Percentiles rank a stretch among this genome's conserved stretches.
phyloP scores from a whole-genome alignment of 2,113 vertebrate genomes.

The Argyrosomus japonicus region DNA sequence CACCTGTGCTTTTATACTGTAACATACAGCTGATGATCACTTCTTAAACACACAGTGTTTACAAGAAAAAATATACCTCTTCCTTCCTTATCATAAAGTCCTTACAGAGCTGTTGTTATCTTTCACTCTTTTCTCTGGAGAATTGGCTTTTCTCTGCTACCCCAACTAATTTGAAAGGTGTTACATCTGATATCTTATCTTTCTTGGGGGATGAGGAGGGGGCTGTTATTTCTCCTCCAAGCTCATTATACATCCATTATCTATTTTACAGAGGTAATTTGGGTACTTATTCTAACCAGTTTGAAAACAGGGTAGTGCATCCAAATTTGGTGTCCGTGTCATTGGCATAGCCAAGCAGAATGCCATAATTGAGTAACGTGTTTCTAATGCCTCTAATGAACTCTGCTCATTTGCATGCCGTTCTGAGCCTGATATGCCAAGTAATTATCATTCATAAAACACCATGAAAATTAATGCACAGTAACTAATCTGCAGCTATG shows the following conservation, averaged over 20 bases:
- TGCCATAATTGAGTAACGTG: slow-evolving; percentile 67
- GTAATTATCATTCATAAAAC: slow-evolving; percentile 73
- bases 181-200: slow-evolving; percentile 3
- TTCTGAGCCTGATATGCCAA: slow-evolving; percentile 69
- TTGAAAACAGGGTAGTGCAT: slow-evolving; percentile 53
- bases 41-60: neutral
- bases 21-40: neutral
- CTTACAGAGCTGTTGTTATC: neutral
- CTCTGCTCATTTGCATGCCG: slow-evolving; percentile 75
- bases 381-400: slow-evolving; percentile 74
- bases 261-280: slow-evolving; percentile 47
- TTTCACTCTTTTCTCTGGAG: neutral
- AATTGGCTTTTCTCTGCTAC: neutral
- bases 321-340: slow-evolving; percentile 64
- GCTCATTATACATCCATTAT: slow-evolving; percentile 41
- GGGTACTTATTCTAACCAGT: slow-evolving; percentile 38
- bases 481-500: slow-evolving; percentile 71
- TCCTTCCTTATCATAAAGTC: neutral
- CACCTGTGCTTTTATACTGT: neutral
- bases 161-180: neutral
- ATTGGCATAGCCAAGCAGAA: slow-evolving; percentile 65
- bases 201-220: neutral
- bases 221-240: slow-evolving; percentile 21
- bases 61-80: neutral
- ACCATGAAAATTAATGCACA: slow-evolving; percentile 74